Conservation (phyloP, 2,888 invertebrate genomes). For the Pegoplata infirma region DNA sequence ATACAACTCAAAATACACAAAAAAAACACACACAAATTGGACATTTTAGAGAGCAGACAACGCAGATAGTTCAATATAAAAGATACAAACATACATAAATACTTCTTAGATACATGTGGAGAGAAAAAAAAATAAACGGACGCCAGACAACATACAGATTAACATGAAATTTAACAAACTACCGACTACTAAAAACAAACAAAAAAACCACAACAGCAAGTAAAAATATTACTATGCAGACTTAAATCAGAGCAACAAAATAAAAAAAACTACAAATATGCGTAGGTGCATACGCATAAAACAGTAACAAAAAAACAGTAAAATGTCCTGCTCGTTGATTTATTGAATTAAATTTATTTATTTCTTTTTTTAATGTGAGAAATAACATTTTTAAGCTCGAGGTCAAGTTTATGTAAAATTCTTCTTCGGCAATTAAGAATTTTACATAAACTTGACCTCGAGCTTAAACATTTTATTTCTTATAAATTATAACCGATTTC, state of each 20-base stretch:
- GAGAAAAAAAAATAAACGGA: neutral
- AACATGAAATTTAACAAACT: conserved; percentile 45
- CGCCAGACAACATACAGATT: conserved; percentile 27
- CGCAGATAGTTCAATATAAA: conserved; percentile 25
- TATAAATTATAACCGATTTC: no score
- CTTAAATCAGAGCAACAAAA: conserved; percentile 4
- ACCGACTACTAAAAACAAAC: conserved; percentile 30
- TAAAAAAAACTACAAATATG: conserved; percentile 26
- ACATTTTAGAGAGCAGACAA: conserved; percentile 40
- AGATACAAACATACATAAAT: neutral
- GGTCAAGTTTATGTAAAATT: no score
- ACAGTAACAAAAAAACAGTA: neutral
- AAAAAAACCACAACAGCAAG: neutral
- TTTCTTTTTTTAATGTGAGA: neutral
- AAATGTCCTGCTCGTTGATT: no score
- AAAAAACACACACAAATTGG: conserved; percentile 47
- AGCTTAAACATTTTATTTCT: no score
- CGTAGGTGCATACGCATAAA: conserved; percentile 33
- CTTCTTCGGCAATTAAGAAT: no score
- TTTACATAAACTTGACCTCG: no score
- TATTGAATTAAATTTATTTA: no score
- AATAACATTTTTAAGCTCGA: neutral
- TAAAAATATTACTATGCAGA: no score
- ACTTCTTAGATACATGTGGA: no score
- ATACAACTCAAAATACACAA: conserved; percentile 31